Evolutionary conservation across 2,888 invertebrate species (phyloP), one percentile per base, ranked within the genome.

Genomic region (Dioctria rufipes): DNA sequence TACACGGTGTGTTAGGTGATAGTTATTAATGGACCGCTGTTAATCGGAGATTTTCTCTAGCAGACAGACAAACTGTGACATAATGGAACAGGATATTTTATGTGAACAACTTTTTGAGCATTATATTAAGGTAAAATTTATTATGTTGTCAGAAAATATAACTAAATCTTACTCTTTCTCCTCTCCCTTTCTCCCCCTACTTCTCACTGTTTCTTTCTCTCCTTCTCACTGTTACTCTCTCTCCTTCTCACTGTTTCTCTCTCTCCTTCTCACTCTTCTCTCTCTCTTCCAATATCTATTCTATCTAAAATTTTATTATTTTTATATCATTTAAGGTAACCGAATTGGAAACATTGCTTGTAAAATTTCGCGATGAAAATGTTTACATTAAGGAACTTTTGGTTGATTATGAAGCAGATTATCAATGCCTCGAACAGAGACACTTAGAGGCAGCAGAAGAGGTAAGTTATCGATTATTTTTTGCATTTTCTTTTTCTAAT

Each of bases 351-450:
- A 63, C 42, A 43, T 37, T 9, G 9, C 4, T 78, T 40, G 2
- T 80, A 49, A 25, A 67, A 49, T n/a, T 78, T 6, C 80, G 78
- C 3, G 82, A 82, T 61, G 82, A 82, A 58, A 82, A 82, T 54
- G 1, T 80, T 11, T 39, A 5, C 4, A 39, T 80, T 5, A 82
- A 82, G n/a, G 82, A 82, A 63, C 11, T 71, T 9, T 39, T 82
- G 42, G 65, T 78, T n/a, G 78, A 78, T 51, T 71, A 63, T 5
- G 82, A 80, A 73, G 63, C 71, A 9, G 71, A 78, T 40, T 80
- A 58, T 25, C 69, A 67, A 8, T 49, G 25, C 25, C 43, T 82
- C 4, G 58, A 82, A n/a, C 51, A 63, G 54, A 78, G 46, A 46
- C 80, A 78, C 65, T 6, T 71, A 3, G 49, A 11, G 4, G 40